Base-by-base conservation (phyloP, 2,888 invertebrate species). In the Hololepta plana region DNA sequence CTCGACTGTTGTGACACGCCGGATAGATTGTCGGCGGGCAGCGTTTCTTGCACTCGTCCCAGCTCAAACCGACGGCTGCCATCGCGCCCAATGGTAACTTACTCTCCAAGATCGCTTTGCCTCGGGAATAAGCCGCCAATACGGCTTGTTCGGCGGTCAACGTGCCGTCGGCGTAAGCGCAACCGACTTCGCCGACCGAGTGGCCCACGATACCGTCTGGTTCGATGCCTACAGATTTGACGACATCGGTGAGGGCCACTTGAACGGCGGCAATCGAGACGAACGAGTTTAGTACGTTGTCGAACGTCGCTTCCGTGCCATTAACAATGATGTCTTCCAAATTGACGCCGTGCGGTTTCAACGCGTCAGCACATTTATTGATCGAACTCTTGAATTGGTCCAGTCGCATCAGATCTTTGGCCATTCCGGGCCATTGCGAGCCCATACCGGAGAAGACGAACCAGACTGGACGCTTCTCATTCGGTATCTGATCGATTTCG, bases 361-460 rank as follows among this genome's bases (percentile, higher is more conserved):
- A 60, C 8, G 74, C 71, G 24, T 72, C 72, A 4, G 82, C 75
- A 36, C 79, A 76, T 33, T 70, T 70, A 37, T 66, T 60, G 37
- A 96, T 69, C 30, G 84, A 77, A 28, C 69, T 64, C 34, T 71
- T 72, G 59, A 95, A 95, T 2, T 62, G 57, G 27, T 87, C 82
- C 35, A 96, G 60, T 34, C 63, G 57, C 72, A 95, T 74, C 38
- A 98, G 63, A 31, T 76, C 68, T 46, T 73, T 73, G 8, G 76
- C 93, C 95, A 96, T 96, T 42, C 87, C 88, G 24, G 81, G 67
- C 95, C 95, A 96, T 58, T 96, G 96, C 20, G 85, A 79, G 8
- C 96, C 96, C 96, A 98, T 96, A 32, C 98, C 98, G 23, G 91
- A 80, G 59, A 90, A 96, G 35, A 96, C 69, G 55, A 72, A 96